Evolutionary conservation across 1,140 invertebrate genomes (phyloP).

Genomic region (Bombus breviceps): DNA sequence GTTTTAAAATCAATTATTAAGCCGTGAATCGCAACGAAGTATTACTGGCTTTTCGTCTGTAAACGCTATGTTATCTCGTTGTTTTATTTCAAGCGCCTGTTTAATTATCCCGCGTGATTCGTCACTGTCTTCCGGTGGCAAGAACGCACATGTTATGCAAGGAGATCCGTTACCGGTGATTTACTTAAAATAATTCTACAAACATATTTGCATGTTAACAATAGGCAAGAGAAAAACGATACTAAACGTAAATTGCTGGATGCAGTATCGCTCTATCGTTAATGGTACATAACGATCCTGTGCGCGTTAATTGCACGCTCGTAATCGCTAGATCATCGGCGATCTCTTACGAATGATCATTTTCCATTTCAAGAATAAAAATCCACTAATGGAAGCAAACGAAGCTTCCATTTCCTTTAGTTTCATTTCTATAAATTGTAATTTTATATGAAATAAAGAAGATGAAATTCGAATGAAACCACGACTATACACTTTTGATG

Average conservation of each 20-base stretch:
- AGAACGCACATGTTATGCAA: slow-evolving; percentile 5
- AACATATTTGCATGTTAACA: slow-evolving; percentile 15
- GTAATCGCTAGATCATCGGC: slow-evolving; percentile 16
- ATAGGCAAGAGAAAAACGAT: slow-evolving; percentile 25
- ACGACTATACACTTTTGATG: slow-evolving; percentile 13
- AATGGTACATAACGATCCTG: slow-evolving; percentile 23
- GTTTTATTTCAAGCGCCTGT: neutral
- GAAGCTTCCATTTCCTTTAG: neutral
- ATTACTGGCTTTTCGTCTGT: neutral
- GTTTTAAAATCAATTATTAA: too few species aligned
- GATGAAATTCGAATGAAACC: neutral
- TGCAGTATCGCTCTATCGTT: slow-evolving; percentile 15
- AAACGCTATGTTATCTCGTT: neutral
- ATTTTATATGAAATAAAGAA: neutral
- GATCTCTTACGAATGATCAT: neutral
- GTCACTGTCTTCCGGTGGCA: neutral
- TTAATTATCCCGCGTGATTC: neutral
- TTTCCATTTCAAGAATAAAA: neutral
- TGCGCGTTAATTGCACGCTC: slow-evolving; percentile 15
- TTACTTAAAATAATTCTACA: slow-evolving; percentile 18
- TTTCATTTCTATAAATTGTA: neutral
- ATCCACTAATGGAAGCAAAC: neutral
- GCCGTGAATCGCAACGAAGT: too few species aligned
- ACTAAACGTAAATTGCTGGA: neutral
- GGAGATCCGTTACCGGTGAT: slow-evolving; percentile 6